phyloP scores from a whole-genome alignment of 2,888 invertebrate species.

The Capitulum mitella region DNA sequence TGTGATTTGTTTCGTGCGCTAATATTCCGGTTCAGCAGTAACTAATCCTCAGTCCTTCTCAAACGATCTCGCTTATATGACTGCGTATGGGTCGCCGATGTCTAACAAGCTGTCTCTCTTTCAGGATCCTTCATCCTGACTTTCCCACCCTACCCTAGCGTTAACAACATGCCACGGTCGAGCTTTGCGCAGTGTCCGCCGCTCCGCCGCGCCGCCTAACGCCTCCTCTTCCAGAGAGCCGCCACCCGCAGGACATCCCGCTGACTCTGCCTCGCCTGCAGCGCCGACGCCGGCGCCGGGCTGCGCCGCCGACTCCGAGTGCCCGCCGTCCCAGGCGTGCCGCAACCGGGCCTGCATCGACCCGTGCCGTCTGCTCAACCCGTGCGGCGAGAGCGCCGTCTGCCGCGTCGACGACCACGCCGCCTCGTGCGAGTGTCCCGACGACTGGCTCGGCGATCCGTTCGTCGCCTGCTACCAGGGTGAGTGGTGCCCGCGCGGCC shows the following conservation, averaged over 20 bases:
- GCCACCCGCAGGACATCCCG: conserved; percentile 6
- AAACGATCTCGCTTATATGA: neutral
- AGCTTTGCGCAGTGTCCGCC: neutral
- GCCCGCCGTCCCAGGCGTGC: conserved; percentile 61
- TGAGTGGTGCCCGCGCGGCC: neutral
- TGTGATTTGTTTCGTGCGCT: neutral
- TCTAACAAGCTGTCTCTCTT: neutral
- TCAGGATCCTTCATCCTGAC: neutral
- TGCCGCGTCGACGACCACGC: conserved; percentile 66
- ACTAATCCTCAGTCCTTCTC: neutral
- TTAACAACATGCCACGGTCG: conserved; percentile 16
- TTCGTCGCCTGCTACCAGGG: conserved; percentile 14
- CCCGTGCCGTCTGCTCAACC: conserved; percentile 61
- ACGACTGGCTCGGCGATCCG: conserved; percentile 31
- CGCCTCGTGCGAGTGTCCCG: conserved; percentile 35
- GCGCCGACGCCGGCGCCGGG: neutral
- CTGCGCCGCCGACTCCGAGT: conserved; percentile 66
- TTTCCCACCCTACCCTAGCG: neutral
- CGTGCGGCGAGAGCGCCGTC: conserved; percentile 67
- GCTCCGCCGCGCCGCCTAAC: no score
- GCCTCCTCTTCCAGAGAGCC: conserved; percentile 1
- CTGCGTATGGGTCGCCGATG: neutral
- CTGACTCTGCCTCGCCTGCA: neutral
- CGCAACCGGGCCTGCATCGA: conserved; percentile 63
- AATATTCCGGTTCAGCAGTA: neutral